Percentiles rank a stretch among this genome's conserved stretches.
Conservation (phyloP, 2,797 vertebrate species). For the Megaceryle alcyon region DNA sequence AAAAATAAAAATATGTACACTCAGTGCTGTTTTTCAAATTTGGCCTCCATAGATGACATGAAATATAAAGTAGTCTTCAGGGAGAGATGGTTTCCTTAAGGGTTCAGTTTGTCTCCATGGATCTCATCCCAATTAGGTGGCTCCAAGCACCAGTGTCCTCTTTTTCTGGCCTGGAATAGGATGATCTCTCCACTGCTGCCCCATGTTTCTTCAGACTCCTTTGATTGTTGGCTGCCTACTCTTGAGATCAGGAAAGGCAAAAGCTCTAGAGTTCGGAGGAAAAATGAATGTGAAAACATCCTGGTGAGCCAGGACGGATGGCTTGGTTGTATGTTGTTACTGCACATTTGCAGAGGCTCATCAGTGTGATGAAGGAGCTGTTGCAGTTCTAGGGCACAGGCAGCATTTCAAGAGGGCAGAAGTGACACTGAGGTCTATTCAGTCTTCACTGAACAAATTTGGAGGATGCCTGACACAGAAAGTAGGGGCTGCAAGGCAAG, state of each 20-base stretch:
- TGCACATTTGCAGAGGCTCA: neutral
- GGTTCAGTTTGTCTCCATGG: neutral
- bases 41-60: neutral
- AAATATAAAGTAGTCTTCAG: neutral
- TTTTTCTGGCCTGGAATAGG: neutral
- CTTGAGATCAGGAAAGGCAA: neutral
- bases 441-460: neutral
- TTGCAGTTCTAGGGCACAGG: neutral
- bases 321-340: neutral
- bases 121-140: neutral
- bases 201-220: neutral
- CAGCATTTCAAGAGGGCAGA: neutral
- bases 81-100: neutral
- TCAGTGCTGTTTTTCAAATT: neutral
- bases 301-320: neutral
- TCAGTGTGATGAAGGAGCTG: neutral
- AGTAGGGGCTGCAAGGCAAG: neutral
- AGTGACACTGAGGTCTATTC: neutral
- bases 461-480: neutral
- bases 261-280: neutral
- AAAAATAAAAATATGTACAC: neutral
- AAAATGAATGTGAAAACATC: neutral
- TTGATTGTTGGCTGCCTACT: neutral
- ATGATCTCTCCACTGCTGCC: neutral
- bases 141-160: rapidly evolving